Base-by-base conservation (phyloP, 2,797 vertebrate species). In the Diplodus puntazzo region DNA sequence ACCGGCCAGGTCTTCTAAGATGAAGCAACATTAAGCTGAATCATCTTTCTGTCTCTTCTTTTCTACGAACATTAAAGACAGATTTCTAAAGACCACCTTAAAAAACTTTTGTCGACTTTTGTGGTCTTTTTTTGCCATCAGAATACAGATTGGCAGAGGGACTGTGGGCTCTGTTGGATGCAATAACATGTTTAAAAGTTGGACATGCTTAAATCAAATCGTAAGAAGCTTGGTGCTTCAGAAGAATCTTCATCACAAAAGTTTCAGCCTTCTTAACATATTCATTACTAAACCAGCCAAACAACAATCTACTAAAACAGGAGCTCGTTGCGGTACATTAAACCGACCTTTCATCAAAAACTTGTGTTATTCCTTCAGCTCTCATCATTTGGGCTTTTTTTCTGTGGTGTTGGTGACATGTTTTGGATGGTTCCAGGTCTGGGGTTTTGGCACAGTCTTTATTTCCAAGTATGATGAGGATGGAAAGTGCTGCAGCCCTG, bases 391-490 rank as follows among this genome's bases (percentile, higher is more conserved):
- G 27, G 75, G 67, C 55, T 70, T 70, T 34, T 34, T 77, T 69
- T 54, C 52, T 63, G 30, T 5, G 30, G 66, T 67, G 68, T 64
- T 57, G 68, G 16, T 65, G 69, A 12, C 62, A 69, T 21, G 66
- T 80, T 30, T 34, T 48, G 68, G 58, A 62, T 16, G 48, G 6
- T 73, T 77, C 63, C 20, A 11, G 73, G 27, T 14, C 27, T 48
- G 54, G 2, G 34, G 7, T 75, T 54, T 49, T 48, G 80, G 66
- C 65, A 18, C 39, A 18, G 25, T 49, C 46, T 79, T 83, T 80
- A 83, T 89, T 87, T 81, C 85, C 82, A 74, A 79, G 79, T 81
- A 57, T 78, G 77, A 84, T 89, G 11, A 80, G 87, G 80, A n/a
- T 75, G 81, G 74, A 68, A 78, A 82, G 79, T 34, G 58, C 73